Conservation (phyloP, 2,113 vertebrate genomes). For the Etheostoma cragini region DNA sequence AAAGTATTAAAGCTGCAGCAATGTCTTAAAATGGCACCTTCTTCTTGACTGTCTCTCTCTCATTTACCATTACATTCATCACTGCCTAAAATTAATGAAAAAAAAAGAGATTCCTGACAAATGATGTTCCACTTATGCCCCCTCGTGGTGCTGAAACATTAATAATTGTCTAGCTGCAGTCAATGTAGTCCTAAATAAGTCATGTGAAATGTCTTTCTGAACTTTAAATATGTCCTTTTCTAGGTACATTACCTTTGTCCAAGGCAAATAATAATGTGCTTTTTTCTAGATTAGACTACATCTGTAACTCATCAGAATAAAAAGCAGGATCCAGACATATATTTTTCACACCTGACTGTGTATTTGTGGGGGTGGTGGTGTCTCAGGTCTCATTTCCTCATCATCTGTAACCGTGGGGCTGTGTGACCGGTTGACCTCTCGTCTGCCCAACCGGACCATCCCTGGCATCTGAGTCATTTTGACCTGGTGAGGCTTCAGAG, state of each 20-base stretch:
- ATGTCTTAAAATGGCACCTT: not conserved
- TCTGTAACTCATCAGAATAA: not conserved
- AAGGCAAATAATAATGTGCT: not conserved
- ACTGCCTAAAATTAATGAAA: constrained; percentile 33
- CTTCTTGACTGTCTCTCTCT: not conserved
- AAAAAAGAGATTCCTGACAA: constrained; percentile 23
- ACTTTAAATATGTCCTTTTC: not conserved
- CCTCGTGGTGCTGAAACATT: constrained; percentile 1
- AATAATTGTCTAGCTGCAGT: not conserved
- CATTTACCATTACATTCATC: constrained; percentile 31
- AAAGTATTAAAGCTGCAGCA: not conserved
- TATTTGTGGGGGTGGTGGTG: constrained; percentile 35
- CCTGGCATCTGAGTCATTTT: constrained; percentile 87
- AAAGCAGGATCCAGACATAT: not conserved
- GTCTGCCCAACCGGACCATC: constrained; percentile 79
- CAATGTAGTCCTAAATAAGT: not conserved
- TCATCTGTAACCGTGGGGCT: constrained; percentile 73
- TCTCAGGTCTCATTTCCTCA: constrained; percentile 42
- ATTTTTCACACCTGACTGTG: constrained; percentile 55
- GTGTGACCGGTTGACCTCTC: constrained; percentile 79
- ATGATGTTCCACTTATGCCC: constrained; percentile 18
- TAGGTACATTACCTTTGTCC: not conserved
- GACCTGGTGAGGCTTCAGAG: constrained; percentile 76
- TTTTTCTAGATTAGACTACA: not conserved
- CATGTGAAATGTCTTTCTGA: not conserved